phyloP scores from a whole-genome alignment of 2,113 vertebrate genomes.

The Poeciliopsis retropinna region DNA sequence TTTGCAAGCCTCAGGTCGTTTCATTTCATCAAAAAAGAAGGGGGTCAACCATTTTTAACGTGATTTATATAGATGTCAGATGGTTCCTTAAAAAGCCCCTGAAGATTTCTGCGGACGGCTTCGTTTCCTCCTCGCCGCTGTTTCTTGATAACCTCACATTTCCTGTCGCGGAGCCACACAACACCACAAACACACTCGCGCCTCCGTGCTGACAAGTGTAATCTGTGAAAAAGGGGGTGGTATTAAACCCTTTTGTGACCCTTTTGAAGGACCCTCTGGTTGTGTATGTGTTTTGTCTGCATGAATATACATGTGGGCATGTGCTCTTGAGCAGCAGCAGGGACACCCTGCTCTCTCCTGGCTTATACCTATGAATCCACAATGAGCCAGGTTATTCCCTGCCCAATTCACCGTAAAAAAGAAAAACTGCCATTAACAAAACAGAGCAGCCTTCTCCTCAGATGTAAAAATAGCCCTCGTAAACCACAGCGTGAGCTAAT shows the following conservation, averaged over 20 bases:
- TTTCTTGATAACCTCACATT: slow-evolving; percentile 66
- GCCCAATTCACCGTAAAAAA: slow-evolving; percentile 56
- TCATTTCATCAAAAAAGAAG: slow-evolving; percentile 66
- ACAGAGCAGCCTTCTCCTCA: slow-evolving; percentile 51
- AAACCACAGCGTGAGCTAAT: slow-evolving; percentile 61
- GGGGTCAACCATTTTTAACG: slow-evolving; percentile 67
- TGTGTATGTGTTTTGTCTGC: slow-evolving; percentile 3
- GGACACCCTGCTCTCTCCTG: slow-evolving; percentile 17
- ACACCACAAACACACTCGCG: slow-evolving; percentile 14
- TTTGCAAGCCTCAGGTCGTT: slow-evolving; percentile 48
- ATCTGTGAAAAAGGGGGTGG: slow-evolving; percentile 39
- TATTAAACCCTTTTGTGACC: slow-evolving; percentile 50
- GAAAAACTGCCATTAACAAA: slow-evolving; percentile 68
- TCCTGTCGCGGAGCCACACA: slow-evolving; percentile 54
- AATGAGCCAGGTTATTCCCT: slow-evolving; percentile 68
- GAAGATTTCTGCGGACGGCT: slow-evolving; percentile 61
- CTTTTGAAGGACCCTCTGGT: slow-evolving; percentile 42
- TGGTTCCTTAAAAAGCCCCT: slow-evolving; percentile 66
- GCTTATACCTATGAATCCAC: slow-evolving; percentile 59
- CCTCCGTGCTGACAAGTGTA: slow-evolving; percentile 51
- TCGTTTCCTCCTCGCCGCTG: slow-evolving; percentile 54
- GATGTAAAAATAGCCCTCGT: slow-evolving; percentile 71
- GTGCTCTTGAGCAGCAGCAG: slow-evolving; percentile 28
- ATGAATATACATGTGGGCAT: slow-evolving; percentile 48
- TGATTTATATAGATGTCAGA: slow-evolving; percentile 75